Percentiles rank a stretch among this genome's conserved stretches.
These are phyloP conservation scores for Poeciliopsis retropinna DNA, from an alignment of 2,113 vertebrate species.

Conservation along the genomic window DNA sequence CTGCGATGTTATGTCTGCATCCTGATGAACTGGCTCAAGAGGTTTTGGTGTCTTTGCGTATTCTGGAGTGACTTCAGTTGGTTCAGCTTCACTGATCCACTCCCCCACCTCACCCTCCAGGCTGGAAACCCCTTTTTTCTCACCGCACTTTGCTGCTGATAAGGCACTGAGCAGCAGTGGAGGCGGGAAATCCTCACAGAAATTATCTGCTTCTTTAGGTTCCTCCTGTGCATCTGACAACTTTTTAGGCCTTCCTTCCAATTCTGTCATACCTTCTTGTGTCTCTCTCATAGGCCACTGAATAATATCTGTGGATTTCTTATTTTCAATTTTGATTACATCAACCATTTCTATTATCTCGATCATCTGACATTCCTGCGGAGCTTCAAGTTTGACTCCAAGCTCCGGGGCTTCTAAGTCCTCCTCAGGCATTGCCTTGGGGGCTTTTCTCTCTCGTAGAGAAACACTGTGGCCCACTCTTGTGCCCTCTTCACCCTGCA, in stretches of 20 bases:
- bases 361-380: constrained; percentile 5
- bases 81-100: constrained; percentile 28
- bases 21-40: constrained; percentile 3
- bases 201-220: neutral
- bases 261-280: constrained; percentile 14
- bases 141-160: constrained; percentile 12
- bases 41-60: constrained; percentile 1
- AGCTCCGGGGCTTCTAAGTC: constrained; percentile 37
- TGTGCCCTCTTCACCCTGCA: constrained; percentile 22
- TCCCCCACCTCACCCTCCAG: constrained; percentile 25
- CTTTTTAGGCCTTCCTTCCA: constrained; percentile 12
- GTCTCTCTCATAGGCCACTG: neutral
- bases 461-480: constrained; percentile 1
- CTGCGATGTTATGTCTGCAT: constrained; percentile 1
- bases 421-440: constrained; percentile 52
- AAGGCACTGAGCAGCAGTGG: neutral
- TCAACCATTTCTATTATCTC: constrained; percentile 6
- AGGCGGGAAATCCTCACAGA: neutral
- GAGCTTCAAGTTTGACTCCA: constrained; percentile 4
- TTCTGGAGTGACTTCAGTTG: constrained; percentile 22
- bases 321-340: constrained; percentile 22
- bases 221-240: constrained; percentile 3
- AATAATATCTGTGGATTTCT: constrained; percentile 8
- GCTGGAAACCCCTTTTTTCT: constrained; percentile 21
- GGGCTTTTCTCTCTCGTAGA: constrained; percentile 36